A percentile compares a stretch with the other conserved stretches of the same genome.
Evolutionary conservation across 2,113 vertebrate species (phyloP).

Genomic region (Cricetomys ansorgei): DNA sequence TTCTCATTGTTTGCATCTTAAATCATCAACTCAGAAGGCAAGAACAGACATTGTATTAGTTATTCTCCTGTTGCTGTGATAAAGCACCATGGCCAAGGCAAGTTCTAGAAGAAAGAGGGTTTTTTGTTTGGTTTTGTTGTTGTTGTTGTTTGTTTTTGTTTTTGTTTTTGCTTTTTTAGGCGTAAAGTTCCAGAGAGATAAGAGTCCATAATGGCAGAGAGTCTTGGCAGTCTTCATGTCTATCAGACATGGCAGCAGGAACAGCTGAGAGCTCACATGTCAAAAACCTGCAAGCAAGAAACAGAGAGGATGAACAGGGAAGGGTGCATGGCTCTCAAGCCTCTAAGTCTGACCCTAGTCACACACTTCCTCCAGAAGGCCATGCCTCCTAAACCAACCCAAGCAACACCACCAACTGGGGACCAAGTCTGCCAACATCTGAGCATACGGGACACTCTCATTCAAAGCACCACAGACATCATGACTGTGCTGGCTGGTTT

Average conservation of each 20-base stretch:
- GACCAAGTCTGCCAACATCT: background rate
- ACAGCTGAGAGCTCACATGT: background rate
- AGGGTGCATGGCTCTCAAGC: background rate
- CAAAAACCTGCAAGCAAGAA: background rate
- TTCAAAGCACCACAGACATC: no score
- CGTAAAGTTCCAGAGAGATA: background rate
- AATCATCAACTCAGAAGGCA: background rate
- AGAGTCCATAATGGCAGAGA: background rate
- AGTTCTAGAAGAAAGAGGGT: background rate
- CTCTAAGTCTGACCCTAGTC: background rate
- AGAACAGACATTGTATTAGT: background rate
- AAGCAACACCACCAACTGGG: background rate
- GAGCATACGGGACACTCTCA: background rate
- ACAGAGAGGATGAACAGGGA: background rate
- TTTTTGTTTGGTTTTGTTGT: no score
- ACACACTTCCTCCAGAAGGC: background rate
- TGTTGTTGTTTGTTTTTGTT: no score
- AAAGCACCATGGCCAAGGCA: background rate
- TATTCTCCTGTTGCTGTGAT: background rate
- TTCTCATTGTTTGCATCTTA: background rate
- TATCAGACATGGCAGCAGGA: background rate
- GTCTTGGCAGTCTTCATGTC: background rate
- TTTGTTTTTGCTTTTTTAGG: background rate
- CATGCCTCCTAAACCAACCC: background rate
- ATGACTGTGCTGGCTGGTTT: background rate